Evolutionary conservation across 2,797 vertebrate genomes (phyloP), one percentile per base, ranked within the genome.

Genomic region (Molossus molossus): DNA sequence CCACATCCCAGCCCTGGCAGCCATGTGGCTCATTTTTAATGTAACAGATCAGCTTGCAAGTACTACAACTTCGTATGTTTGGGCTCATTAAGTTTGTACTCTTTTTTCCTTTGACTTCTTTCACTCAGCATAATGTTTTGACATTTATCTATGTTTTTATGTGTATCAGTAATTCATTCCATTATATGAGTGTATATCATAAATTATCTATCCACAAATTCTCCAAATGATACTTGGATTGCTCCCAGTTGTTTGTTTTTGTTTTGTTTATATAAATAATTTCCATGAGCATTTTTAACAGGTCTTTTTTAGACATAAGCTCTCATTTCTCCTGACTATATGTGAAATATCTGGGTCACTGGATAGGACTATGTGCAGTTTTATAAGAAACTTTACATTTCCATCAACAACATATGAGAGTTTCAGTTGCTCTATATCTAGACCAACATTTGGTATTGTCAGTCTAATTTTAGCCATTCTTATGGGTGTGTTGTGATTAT

Each of bases 341-440:
- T 5, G 14, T 73, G 48, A 91, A 83, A 84, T 21, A 57, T 33
- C 55, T 48, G 13, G 48, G 45, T 88, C 55, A 70, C 21, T 55
- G 45, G 27, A 55, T 55, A 57, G 65, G 21, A 48, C 70, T 79
- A 48, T 33, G 10, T 55, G 77, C 77, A 70, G 85, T 57, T 33
- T 64, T 83, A 29, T 48, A 92, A 77, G 62, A 37, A 70, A 76
- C 33, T 87, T 92, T 55, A 83, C 70, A 40, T 58, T 77, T 17
- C 27, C n/a, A 62, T 45, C 33, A 55, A 70, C 12, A 45, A 55
- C 4, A 0, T 21, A 21, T 20, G 33, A 29, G 40, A 79, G 27
- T 77, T 88, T 55, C 62, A 70, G 64, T 72, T 60, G 37, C 21
- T 48, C 73, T 50, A 27, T 15, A 58, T 15, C 37, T 1, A 14